phyloP scores from a whole-genome alignment of 2,888 invertebrate genomes.

The Argyresthia goedartella region DNA sequence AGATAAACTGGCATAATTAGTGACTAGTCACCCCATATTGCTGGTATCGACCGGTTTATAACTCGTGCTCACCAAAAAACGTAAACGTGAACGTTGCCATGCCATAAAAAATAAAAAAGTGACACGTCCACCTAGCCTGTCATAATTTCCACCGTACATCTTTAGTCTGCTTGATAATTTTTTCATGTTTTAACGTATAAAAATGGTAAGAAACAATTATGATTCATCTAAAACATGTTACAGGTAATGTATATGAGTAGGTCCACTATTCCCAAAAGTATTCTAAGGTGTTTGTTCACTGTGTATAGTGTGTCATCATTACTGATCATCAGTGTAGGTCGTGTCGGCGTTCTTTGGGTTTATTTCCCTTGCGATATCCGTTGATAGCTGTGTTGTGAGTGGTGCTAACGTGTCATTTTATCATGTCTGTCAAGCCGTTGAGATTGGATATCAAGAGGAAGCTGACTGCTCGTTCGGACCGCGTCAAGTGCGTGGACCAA shows the following conservation, averaged over 20 bases:
- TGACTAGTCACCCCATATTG: too few species aligned
- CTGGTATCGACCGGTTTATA: too few species aligned
- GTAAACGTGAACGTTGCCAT: too few species aligned
- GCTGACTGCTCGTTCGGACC: slow-evolving; percentile 96
- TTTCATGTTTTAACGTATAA: slow-evolving; percentile 56
- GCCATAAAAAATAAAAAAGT: too few species aligned
- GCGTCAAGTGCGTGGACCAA: slow-evolving; percentile 97
- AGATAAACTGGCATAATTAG: too few species aligned
- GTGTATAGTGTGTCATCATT: too few species aligned
- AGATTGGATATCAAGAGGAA: slow-evolving; percentile 98
- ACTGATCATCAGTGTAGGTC: slow-evolving; percentile 25
- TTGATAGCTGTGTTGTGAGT: not conserved
- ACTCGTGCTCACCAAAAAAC: too few species aligned
- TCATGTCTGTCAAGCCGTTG: slow-evolving; percentile 79
- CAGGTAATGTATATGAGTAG: not conserved
- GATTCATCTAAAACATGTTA: slow-evolving; percentile 5
- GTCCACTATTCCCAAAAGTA: not conserved
- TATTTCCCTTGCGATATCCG: not conserved
- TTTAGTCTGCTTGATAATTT: slow-evolving; percentile 35
- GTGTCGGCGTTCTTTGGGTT: slow-evolving; percentile 32
- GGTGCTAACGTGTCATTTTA: slow-evolving; percentile 18
- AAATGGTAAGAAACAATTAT: slow-evolving; percentile 46
- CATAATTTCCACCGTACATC: slow-evolving; percentile 45
- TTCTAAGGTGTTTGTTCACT: slow-evolving; percentile 22
- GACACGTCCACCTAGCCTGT: slow-evolving; percentile 62